Conservation (phyloP, 2,797 vertebrate genomes). For the Cossypha caffra region DNA sequence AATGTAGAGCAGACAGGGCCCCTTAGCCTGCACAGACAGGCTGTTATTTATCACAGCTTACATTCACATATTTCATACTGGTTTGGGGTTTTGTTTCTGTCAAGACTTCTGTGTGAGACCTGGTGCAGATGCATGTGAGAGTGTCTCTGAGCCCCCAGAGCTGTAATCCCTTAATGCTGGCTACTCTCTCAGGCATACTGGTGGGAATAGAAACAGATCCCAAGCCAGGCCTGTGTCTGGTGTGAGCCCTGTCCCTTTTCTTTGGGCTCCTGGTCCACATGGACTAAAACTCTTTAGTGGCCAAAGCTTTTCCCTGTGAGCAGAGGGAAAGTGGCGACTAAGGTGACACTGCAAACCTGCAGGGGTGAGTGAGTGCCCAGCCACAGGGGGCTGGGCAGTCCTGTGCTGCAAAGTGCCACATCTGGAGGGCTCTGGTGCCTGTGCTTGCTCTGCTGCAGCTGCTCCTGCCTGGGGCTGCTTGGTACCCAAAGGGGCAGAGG, state of each 20-base stretch:
- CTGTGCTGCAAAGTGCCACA: rapidly evolving
- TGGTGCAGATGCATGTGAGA: neutral
- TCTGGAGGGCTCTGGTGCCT: neutral
- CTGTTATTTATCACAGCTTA: neutral
- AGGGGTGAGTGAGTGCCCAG: neutral
- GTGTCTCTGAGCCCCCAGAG: neutral
- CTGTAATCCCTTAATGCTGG: neutral
- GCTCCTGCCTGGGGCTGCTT: neutral
- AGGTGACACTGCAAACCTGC: neutral
- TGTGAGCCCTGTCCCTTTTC: neutral
- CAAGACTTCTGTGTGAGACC: neutral
- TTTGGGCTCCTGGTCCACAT: rapidly evolving
- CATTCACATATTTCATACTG: rapidly evolving
- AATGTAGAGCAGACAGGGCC: neutral
- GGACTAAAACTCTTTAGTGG: neutral
- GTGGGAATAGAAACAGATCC: neutral
- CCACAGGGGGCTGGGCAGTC: neutral
- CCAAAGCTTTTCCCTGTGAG: neutral
- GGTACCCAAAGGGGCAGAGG: rapidly evolving
- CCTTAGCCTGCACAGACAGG: neutral
- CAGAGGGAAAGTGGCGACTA: neutral
- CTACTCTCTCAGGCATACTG: neutral
- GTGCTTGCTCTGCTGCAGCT: neutral
- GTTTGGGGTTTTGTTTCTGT: neutral
- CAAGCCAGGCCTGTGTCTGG: neutral